A percentile compares a stretch with the other conserved stretches of the same genome.
Evolutionary conservation across 1,140 invertebrate species (phyloP).

Genomic region (Pomacea maculata): DNA sequence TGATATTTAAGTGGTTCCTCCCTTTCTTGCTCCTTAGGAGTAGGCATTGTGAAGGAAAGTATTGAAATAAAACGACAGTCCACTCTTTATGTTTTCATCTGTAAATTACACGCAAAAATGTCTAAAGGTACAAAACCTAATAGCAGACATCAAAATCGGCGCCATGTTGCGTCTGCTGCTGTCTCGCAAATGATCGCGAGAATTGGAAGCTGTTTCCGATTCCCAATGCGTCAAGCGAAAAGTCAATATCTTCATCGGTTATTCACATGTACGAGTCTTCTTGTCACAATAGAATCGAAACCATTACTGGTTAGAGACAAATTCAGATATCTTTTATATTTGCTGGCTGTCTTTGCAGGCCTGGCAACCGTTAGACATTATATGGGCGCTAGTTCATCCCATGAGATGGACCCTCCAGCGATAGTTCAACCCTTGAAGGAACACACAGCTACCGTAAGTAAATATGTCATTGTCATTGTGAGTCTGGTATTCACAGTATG

Average conservation of each 20-base stretch:
- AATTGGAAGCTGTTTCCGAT: conserved; percentile 10
- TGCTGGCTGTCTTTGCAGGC: conserved; percentile 18
- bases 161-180: conserved; percentile 15
- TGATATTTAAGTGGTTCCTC: too few relatives aligned
- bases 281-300: conserved; percentile 6
- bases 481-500: not conserved
- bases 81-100: too few relatives aligned
- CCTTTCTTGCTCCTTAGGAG: too few relatives aligned
- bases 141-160: too few relatives aligned
- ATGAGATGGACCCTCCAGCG: conserved; percentile 62
- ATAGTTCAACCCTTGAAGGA: conserved; percentile 62
- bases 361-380: conserved; percentile 32
- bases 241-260: conserved; percentile 12
- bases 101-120: too few relatives aligned
- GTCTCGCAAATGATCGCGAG: conserved; percentile 12
- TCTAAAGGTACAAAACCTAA: too few relatives aligned
- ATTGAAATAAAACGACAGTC: too few relatives aligned
- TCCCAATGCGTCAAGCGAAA: conserved; percentile 18
- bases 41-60: too few relatives aligned
- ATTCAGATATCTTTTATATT: conserved; percentile 9
- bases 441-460: conserved; percentile 67
- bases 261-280: conserved; percentile 10
- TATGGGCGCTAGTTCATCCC: conserved; percentile 60
- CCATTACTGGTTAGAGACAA: conserved; percentile 1
- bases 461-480: not conserved